phyloP scores from a whole-genome alignment of 2,888 invertebrate species.

The Crematogaster levior region DNA sequence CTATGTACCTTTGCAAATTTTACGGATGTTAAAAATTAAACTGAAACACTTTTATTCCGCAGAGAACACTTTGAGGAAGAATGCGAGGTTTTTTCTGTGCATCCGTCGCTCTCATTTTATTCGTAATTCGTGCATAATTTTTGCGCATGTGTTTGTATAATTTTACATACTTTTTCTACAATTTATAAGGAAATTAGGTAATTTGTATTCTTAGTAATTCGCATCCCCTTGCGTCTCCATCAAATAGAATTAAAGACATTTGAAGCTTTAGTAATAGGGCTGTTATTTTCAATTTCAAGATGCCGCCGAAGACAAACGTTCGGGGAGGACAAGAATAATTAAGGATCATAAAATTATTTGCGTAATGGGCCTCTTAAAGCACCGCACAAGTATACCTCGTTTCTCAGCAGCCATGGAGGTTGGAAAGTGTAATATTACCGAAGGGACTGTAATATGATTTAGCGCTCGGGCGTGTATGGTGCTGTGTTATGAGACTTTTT shows the following conservation, averaged over 20 bases:
- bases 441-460: conserved; percentile 45
- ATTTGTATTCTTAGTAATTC: neutral
- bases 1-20: neutral
- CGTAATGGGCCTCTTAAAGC: conserved; percentile 43
- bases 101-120: neutral
- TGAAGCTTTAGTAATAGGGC: conserved; percentile 12
- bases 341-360: conserved; percentile 47
- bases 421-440: conserved; percentile 48
- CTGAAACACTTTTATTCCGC: neutral
- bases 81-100: neutral
- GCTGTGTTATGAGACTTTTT: neutral
- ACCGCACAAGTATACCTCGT: conserved; percentile 24
- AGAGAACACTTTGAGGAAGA: neutral
- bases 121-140: neutral
- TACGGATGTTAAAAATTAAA: neutral
- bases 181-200: neutral
- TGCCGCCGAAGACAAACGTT: conserved; percentile 32
- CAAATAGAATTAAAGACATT: conserved; percentile 25
- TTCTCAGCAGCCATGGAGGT: conserved; percentile 38
- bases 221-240: no score
- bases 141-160: neutral
- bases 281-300: conserved; percentile 43
- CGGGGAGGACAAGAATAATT: conserved; percentile 36
- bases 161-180: no score
- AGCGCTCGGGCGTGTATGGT: neutral